These are phyloP conservation scores for Triplophysa tibetana DNA, from an alignment of 2,113 vertebrate species.

Conservation along the genomic window DNA sequence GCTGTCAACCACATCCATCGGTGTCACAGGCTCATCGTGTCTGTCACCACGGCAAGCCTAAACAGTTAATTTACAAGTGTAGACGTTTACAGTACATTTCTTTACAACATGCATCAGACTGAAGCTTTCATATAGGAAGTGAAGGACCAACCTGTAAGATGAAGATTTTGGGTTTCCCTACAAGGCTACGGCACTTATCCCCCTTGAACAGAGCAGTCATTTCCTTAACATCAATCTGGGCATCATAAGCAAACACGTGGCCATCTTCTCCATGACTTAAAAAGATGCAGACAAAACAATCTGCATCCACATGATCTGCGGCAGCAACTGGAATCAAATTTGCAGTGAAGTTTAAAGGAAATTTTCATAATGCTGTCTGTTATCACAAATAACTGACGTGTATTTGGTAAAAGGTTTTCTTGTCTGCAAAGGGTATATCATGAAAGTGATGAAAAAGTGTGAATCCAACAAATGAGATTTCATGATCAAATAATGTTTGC, in stretches of 20 bases:
- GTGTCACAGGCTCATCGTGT: constrained; percentile 80
- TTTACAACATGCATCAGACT: not conserved
- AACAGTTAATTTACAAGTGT: no score
- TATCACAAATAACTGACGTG: no score
- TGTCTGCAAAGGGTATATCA: no score
- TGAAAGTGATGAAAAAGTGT: no score
- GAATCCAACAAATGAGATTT: no score
- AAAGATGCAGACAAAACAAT: constrained; percentile 91
- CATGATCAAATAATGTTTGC: no score
- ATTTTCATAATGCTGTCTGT: no score
- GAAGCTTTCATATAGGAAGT: no score
- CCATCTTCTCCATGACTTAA: constrained; percentile 89
- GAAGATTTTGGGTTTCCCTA: constrained; percentile 97
- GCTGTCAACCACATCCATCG: constrained; percentile 70
- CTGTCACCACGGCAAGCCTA: constrained; percentile 85
- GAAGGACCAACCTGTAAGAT: constrained; percentile 80
- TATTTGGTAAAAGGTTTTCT: no score
- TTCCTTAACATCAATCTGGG: constrained; percentile 77
- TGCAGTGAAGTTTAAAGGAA: not conserved
- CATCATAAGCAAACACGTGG: constrained; percentile 81
- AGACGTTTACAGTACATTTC: not conserved
- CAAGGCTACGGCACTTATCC: constrained; percentile 84
- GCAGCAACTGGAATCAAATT: constrained; percentile 70
- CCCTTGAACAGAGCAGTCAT: constrained; percentile 86
- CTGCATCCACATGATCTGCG: constrained; percentile 77